Evolutionary conservation across 2,113 vertebrate genomes (phyloP).

Genomic region (Crotalus horridus): DNA sequence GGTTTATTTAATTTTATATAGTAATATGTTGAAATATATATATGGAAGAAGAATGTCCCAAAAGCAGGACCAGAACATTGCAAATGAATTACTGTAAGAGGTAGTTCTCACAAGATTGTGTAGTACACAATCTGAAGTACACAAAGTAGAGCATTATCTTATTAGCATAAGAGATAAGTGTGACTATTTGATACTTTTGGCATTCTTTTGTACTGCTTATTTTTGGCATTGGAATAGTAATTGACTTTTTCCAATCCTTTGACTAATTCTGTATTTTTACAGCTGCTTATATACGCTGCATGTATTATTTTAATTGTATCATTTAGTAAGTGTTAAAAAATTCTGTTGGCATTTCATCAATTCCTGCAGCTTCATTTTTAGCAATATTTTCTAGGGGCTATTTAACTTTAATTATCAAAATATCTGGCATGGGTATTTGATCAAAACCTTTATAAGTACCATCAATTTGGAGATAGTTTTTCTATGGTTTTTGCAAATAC

Average conservation of each 20-base stretch:
- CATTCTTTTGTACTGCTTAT: not conserved
- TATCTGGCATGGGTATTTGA: not conserved
- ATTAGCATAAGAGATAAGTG: not conserved
- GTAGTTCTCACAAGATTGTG: not conserved
- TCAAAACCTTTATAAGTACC: not conserved
- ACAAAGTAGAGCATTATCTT: not conserved
- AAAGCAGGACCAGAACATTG: not conserved
- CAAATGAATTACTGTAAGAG: not conserved
- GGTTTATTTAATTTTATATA: not conserved
- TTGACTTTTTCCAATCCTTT: not conserved
- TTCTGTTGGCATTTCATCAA: not conserved
- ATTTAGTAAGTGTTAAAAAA: not conserved
- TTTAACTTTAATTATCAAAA: not conserved
- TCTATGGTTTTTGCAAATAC: not conserved
- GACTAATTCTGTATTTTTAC: not conserved
- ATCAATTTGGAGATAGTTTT: not conserved
- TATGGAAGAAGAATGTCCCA: not conserved
- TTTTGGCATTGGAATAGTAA: not conserved
- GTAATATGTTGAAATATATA: not conserved
- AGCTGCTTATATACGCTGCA: not conserved
- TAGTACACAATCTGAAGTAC: not conserved
- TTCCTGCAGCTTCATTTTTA: not conserved
- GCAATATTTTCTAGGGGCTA: not conserved
- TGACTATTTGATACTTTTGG: not conserved
- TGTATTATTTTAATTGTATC: not conserved